These are phyloP conservation scores for Corella eumyota DNA, from an alignment of 23 tunicate species.

Conservation along the genomic window DNA sequence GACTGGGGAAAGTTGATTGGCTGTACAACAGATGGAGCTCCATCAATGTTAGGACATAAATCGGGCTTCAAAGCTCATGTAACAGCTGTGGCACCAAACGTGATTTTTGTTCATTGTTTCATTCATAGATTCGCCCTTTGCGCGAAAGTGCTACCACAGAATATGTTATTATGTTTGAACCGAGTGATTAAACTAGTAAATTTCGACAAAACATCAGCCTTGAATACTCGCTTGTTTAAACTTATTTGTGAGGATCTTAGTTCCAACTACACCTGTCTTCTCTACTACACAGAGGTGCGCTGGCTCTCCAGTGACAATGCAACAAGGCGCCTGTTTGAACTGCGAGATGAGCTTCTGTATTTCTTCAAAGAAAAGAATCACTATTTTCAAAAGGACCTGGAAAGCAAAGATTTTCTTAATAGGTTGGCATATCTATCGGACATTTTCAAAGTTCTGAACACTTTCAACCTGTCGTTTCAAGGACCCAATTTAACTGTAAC, in stretches of 20 bases:
- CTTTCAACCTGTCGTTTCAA: no score
- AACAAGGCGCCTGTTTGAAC: no score
- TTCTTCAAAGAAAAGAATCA: no score
- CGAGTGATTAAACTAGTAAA: constrained; percentile 42
- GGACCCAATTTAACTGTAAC: no score
- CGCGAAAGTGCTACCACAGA: constrained; percentile 21
- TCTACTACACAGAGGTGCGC: constrained; percentile 28
- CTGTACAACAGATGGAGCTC: constrained; percentile 55
- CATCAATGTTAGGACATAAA: constrained; percentile 45
- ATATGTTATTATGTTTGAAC: constrained; percentile 25
- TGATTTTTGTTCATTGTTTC: constrained; percentile 36
- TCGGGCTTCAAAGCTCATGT: constrained; percentile 47
- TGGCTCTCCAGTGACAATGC: no score
- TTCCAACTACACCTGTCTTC: constrained; percentile 21
- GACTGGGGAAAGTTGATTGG: no score
- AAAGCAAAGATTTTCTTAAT: no score
- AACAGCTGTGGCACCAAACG: constrained; percentile 18
- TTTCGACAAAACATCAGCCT: constrained; percentile 38
- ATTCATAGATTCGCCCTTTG: constrained; percentile 54
- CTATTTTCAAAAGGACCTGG: no score
- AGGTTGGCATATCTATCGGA: no score
- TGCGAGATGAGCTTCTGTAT: no score
- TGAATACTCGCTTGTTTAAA: constrained; percentile 69
- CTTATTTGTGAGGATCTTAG: constrained; percentile 43
- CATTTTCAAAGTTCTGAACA: no score